Evolutionary conservation across 2,797 vertebrate genomes (phyloP).

Genomic region (Amazonetta brasiliensis): DNA sequence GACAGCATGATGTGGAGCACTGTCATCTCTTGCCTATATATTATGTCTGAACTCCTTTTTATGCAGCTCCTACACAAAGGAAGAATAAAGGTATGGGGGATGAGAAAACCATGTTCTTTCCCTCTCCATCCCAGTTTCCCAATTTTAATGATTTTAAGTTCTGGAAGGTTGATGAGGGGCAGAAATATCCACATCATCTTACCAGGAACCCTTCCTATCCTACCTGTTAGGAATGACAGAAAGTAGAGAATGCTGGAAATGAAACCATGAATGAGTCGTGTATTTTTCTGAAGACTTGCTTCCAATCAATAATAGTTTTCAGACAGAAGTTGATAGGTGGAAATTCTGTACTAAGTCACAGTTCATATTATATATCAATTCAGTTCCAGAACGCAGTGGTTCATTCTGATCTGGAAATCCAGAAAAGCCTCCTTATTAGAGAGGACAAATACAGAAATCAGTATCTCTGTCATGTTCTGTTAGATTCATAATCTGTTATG

Average conservation of each 20-base stretch:
- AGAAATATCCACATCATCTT: neutral
- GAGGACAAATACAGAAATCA: slow-evolving; percentile 5
- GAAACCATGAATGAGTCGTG: neutral
- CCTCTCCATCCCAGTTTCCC: neutral
- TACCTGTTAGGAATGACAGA: neutral
- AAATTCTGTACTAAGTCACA: neutral
- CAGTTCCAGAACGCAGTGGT: neutral
- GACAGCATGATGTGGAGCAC: neutral
- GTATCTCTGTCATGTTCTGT: neutral
- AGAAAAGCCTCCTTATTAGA: slow-evolving; percentile 36
- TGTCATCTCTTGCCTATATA: neutral
- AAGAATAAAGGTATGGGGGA: neutral
- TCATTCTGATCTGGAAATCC: neutral
- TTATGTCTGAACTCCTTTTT: neutral
- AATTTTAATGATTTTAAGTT: neutral
- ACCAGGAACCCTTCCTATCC: neutral
- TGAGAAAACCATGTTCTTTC: neutral
- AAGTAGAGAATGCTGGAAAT: neutral
- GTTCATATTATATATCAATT: neutral
- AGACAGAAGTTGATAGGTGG: neutral
- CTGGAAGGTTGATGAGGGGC: neutral
- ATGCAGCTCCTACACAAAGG: neutral
- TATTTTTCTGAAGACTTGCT: neutral
- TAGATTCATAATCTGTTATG: neutral
- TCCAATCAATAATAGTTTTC: neutral